A percentile compares a stretch with the other conserved stretches of the same genome.
These are phyloP conservation scores for Syngnathus scovelli DNA, from an alignment of 2,113 vertebrate species.

Conservation along the genomic window DNA sequence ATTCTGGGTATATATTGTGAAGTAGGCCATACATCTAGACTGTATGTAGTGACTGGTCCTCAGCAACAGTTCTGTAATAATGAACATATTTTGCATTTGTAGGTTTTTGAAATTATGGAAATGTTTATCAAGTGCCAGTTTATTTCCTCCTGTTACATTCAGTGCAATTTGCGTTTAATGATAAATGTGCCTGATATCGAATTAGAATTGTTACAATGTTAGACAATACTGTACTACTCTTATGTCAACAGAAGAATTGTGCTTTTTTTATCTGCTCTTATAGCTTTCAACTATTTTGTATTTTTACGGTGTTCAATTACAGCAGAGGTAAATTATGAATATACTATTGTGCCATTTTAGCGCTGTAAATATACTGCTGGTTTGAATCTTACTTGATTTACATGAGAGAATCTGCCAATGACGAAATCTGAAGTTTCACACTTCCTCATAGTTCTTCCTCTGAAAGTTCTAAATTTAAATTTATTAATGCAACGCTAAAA, in stretches of 20 bases:
- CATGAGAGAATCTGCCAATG: conserved; percentile 10
- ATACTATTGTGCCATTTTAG: conserved; percentile 45
- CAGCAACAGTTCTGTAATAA: conserved; percentile 13
- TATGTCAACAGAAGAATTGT: conserved; percentile 21
- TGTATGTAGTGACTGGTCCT: conserved; percentile 16
- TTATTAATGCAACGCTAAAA: neutral
- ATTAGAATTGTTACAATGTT: conserved; percentile 34
- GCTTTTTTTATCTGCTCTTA: conserved; percentile 27
- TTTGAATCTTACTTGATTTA: conserved; percentile 19
- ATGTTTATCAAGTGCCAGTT: conserved; percentile 46
- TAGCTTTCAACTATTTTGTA: conserved; percentile 19
- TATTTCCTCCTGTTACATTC: conserved; percentile 41
- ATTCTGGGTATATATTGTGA: neutral
- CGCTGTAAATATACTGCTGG: conserved; percentile 31
- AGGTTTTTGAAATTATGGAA: conserved; percentile 10
- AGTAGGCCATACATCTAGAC: neutral
- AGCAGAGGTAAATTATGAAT: conserved; percentile 27
- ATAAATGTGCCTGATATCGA: conserved; percentile 59
- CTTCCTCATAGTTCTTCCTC: neutral
- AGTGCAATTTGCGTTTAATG: conserved; percentile 40
- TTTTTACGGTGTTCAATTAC: conserved; percentile 25
- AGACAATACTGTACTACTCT: conserved; percentile 60
- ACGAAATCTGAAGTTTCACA: conserved; percentile 1
- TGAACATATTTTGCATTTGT: conserved; percentile 18
- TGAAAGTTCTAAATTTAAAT: neutral